These are phyloP conservation scores for Diachasma alloeum DNA, from an alignment of 1,140 invertebrate species.

Conservation along the genomic window DNA sequence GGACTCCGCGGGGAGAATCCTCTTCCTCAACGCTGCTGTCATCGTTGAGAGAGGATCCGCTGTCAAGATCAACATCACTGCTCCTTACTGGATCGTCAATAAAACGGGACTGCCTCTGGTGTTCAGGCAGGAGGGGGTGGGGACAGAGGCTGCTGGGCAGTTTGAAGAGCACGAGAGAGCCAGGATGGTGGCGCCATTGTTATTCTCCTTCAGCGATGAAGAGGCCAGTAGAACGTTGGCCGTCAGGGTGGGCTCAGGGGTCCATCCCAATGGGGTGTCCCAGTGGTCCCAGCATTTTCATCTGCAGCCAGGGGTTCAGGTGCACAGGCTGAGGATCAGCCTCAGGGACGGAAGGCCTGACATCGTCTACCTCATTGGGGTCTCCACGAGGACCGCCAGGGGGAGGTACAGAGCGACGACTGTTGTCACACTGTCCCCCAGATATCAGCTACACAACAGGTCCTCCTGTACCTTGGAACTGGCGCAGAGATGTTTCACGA, in stretches of 20 bases:
- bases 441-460: constrained; percentile 93
- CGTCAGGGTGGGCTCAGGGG: constrained; percentile 75
- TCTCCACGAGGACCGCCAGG: constrained; percentile 85
- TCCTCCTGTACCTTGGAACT: constrained; percentile 85
- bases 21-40: constrained; percentile 78
- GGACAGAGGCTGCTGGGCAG: constrained; percentile 87
- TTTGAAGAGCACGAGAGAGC: constrained; percentile 94
- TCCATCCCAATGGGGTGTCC: constrained; percentile 72
- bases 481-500: constrained; percentile 83
- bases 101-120: constrained; percentile 94
- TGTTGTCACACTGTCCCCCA: constrained; percentile 91
- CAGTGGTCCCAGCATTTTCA: constrained; percentile 87
- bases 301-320: constrained; percentile 78
- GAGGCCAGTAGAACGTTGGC: constrained; percentile 74
- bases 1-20: constrained; percentile 75
- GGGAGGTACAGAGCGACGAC: constrained; percentile 90
- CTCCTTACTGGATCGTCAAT: constrained; percentile 96
- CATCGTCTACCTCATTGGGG: constrained; percentile 81
- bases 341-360: constrained; percentile 72
- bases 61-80: constrained; percentile 79
- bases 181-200: constrained; percentile 88
- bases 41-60: constrained; percentile 61
- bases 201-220: constrained; percentile 92
- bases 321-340: constrained; percentile 72
- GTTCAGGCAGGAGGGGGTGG: constrained; percentile 88